phyloP scores from a whole-genome alignment of 2,888 invertebrate species.

The Amiota communis region DNA sequence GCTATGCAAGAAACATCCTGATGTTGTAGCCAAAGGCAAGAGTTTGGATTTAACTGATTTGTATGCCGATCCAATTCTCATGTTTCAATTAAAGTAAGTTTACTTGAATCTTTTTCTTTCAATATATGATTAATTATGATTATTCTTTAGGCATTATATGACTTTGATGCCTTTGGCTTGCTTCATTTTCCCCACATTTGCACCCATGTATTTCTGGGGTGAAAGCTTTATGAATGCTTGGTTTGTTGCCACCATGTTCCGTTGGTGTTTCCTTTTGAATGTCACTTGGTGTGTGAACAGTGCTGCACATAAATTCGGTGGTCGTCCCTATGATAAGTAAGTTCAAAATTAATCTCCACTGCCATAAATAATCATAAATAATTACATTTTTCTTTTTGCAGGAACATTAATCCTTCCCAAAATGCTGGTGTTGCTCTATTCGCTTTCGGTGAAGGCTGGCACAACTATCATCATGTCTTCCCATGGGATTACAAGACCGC shows the following conservation, averaged over 20 bases:
- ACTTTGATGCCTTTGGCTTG: slow-evolving; percentile 82
- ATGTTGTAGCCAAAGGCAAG: slow-evolving; percentile 88
- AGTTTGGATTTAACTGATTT: slow-evolving; percentile 90
- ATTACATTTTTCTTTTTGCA: slow-evolving; percentile 48
- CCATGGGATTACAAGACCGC: slow-evolving; percentile 90
- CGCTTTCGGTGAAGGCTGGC: slow-evolving; percentile 84
- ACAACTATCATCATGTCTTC: slow-evolving; percentile 87
- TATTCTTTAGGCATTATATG: slow-evolving; percentile 79
- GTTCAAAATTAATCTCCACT: slow-evolving; percentile 47
- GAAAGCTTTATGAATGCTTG: slow-evolving; percentile 80
- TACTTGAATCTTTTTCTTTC: not conserved
- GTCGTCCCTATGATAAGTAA: slow-evolving; percentile 83
- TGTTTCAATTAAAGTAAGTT: slow-evolving; percentile 89
- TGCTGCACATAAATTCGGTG: slow-evolving; percentile 87
- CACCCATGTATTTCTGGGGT: slow-evolving; percentile 85
- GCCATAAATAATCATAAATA: not conserved
- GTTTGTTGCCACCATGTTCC: slow-evolving; percentile 81
- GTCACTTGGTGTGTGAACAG: slow-evolving; percentile 93
- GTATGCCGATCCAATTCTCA: slow-evolving; percentile 84
- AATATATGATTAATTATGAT: not conserved
- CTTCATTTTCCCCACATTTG: slow-evolving; percentile 83
- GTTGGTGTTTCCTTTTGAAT: slow-evolving; percentile 86
- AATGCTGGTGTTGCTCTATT: slow-evolving; percentile 77
- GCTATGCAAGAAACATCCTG: slow-evolving; percentile 90
- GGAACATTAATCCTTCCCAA: slow-evolving; percentile 79